These are phyloP conservation scores for Eulacestoma nigropectus DNA, from an alignment of 2,113 vertebrate genomes.

Conservation along the genomic window DNA sequence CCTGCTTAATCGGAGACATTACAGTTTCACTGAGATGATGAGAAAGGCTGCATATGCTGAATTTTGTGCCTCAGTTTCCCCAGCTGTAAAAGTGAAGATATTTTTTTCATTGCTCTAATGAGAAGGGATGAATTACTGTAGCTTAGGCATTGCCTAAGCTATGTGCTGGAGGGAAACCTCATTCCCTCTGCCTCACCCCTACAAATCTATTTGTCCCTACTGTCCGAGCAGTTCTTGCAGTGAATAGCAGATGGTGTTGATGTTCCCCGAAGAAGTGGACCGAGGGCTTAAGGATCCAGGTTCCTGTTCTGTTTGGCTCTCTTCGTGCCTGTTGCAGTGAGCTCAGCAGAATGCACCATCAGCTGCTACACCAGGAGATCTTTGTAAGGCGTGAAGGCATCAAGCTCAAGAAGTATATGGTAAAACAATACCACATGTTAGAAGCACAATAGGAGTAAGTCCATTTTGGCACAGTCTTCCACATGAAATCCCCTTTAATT, in stretches of 20 bases:
- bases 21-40: background rate
- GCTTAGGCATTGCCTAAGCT: background rate
- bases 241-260: background rate
- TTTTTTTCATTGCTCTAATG: background rate
- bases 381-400: conserved; percentile 49
- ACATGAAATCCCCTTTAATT: conserved; percentile 57
- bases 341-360: conserved; percentile 1
- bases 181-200: background rate
- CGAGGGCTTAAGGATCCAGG: background rate
- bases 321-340: background rate
- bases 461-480: conserved; percentile 31
- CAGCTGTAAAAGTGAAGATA: background rate
- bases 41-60: background rate
- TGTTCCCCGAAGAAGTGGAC: background rate
- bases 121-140: background rate
- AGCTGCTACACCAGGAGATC: conserved; percentile 10
- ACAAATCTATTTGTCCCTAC: background rate
- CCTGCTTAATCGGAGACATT: background rate
- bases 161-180: background rate
- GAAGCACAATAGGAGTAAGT: conserved; percentile 51
- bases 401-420: conserved; percentile 11
- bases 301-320: background rate
- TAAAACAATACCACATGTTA: conserved; percentile 51
- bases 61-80: background rate
- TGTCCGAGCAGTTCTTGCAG: background rate